Conservation (phyloP, 2,113 vertebrate genomes). For the Menidia beryllina region DNA sequence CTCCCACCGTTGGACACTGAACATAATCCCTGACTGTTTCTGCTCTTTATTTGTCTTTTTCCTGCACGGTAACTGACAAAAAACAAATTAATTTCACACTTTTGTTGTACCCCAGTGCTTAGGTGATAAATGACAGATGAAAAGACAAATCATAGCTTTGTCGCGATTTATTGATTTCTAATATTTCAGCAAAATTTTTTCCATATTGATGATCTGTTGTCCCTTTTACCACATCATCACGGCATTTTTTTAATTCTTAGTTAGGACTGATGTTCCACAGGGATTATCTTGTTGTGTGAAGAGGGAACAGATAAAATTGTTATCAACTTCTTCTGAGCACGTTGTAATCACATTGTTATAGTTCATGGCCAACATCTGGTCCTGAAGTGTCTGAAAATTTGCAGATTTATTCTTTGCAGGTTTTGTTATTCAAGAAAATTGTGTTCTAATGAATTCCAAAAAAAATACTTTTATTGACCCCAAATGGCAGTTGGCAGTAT, state of each 20-base stretch:
- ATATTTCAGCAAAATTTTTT: not conserved
- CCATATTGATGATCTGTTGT: not conserved
- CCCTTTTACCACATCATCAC: not conserved
- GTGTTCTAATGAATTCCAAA: not conserved
- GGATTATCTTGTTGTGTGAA: no score
- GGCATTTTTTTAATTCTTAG: not conserved
- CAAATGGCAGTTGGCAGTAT: no score
- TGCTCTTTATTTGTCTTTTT: slow-evolving; percentile 57
- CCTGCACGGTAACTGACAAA: not conserved
- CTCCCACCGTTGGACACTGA: slow-evolving; percentile 58
- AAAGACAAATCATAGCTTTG: not conserved
- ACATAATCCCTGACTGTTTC: slow-evolving; percentile 56
- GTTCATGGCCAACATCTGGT: no score
- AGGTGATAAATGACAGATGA: not conserved
- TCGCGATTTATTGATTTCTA: not conserved
- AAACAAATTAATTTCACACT: not conserved
- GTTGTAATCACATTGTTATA: no score
- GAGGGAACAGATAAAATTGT: no score
- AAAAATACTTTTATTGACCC: no score
- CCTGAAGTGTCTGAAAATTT: no score
- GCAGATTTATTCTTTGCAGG: not conserved
- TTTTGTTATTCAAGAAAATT: not conserved
- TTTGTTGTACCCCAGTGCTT: not conserved
- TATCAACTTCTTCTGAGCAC: no score
- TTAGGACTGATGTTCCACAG: no score